Evolutionary conservation across 2,797 vertebrate genomes (phyloP), one percentile per base, ranked within the genome.

Genomic region (Hemitrygon akajei): DNA sequence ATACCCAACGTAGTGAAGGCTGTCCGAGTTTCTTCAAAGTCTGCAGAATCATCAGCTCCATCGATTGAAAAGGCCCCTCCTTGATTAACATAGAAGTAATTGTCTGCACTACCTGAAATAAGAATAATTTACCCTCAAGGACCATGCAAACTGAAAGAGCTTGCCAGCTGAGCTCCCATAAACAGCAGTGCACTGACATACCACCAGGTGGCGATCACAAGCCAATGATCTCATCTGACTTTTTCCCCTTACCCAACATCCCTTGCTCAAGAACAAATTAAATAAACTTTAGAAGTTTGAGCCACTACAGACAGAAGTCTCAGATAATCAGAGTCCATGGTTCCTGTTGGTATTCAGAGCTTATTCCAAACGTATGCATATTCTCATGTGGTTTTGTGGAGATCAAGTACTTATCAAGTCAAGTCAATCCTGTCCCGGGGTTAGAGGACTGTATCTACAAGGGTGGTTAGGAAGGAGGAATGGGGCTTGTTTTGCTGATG

Each of bases 21-120:
- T 0, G 95, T 96, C 37, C 97, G 96, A 0, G 96, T 97, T 47
- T 95, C 95, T 94, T 98, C 97, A 94, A 98, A 94, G 94, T 97
- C 96, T 0, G 95, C 94, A 1, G 93, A 58, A 81, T 98, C 97
- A 12, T 96, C 94, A 16, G 95, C 95, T 27, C 95, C 96, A 22
- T 95, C 95, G 69, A 97, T 96, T 25, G 94, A 58, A 1, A 94
- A 22, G 37, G 97, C 94, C 94, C 95, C 96, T 94, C 97, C 97
- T 94, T 97, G 97, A 91, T 94, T 95, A 56, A 97, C 97, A 95
- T 98, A 98, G 94, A 94, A 95, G 95, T 98, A 98, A 94, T 94
- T 66, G 56, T 97, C 96, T 2, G 97, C 95, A 40, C 94, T 95
- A 94, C 96, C 98, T 98, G 95, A 82, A 80, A 60, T 40, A 9